phyloP scores from a whole-genome alignment of 35 echinoderm and acorn worm species.

The Patiria miniata region DNA sequence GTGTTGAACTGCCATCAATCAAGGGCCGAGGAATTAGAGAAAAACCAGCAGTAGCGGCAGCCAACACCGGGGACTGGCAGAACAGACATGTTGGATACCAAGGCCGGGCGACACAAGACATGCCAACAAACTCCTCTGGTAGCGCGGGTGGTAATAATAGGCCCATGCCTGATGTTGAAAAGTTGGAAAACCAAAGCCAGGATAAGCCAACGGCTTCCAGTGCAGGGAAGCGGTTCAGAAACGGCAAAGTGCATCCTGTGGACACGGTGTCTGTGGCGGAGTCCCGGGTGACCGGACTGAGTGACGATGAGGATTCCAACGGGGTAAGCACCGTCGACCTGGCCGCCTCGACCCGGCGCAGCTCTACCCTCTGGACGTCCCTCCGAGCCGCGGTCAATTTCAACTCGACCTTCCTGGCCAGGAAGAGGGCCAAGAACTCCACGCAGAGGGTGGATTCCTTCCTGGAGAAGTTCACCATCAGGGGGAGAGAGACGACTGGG shows the following conservation, averaged over 20 bases:
- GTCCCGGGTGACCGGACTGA: not conserved
- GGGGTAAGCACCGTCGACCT: not conserved
- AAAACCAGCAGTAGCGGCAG: no score
- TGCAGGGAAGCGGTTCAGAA: not conserved
- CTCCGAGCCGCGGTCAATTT: constrained; percentile 12
- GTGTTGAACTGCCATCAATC: no score
- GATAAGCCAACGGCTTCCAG: not conserved
- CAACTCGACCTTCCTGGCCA: not conserved
- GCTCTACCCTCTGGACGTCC: not conserved
- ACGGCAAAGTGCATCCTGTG: not conserved
- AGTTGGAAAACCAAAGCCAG: not conserved
- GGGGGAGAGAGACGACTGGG: constrained; percentile 23
- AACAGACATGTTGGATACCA: no score
- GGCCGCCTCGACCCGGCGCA: not conserved
- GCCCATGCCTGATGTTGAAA: no score
- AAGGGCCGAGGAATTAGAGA: no score
- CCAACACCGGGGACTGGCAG: no score
- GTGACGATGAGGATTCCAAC: not conserved
- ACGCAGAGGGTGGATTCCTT: constrained; percentile 57
- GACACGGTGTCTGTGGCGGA: not conserved
- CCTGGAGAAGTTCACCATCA: constrained; percentile 59
- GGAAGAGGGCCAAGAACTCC: not conserved
- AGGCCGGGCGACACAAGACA: no score
- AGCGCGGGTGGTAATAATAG: no score
- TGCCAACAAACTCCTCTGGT: no score